Evolutionary conservation across 2,797 vertebrate genomes (phyloP).

Genomic region (Setipinna tenuifilis): DNA sequence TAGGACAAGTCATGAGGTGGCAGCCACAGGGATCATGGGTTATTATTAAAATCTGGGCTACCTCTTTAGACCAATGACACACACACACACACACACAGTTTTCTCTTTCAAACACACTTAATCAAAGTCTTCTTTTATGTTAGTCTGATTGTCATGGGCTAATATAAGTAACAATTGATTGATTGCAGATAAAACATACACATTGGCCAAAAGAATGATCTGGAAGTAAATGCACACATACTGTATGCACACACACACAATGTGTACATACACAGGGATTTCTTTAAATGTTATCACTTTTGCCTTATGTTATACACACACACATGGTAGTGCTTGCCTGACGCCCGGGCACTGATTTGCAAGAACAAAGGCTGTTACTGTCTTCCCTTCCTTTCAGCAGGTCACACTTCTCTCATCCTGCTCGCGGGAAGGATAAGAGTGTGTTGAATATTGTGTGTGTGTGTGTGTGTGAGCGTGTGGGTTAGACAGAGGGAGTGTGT

Average conservation of each 20-base stretch:
- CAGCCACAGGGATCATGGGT: constrained; percentile 12
- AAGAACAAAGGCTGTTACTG: constrained; percentile 37
- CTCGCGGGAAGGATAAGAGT: constrained; percentile 29
- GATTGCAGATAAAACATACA: too few relatives aligned
- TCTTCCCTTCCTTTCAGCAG: constrained; percentile 28
- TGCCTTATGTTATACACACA: neutral
- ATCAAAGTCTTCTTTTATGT: too few relatives aligned
- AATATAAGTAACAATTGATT: too few relatives aligned
- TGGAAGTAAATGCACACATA: too few relatives aligned
- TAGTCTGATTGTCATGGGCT: too few relatives aligned
- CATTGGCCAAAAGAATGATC: too few relatives aligned
- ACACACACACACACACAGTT: neutral
- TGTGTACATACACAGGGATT: too few relatives aligned
- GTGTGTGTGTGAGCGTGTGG: constrained; percentile 20
- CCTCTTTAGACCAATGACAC: neutral
- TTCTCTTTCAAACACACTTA: neutral
- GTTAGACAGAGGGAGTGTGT: neutral
- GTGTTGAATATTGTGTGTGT: neutral
- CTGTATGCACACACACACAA: too few relatives aligned
- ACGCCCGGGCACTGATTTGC: neutral
- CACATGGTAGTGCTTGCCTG: neutral
- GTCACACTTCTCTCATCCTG: constrained; percentile 43
- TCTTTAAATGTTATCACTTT: too few relatives aligned
- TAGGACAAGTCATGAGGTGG: constrained; percentile 10
- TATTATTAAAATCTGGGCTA: constrained; percentile 9